These are phyloP conservation scores for Gymnosoma rotundatum DNA, from an alignment of 2,888 invertebrate species.

Conservation along the genomic window DNA sequence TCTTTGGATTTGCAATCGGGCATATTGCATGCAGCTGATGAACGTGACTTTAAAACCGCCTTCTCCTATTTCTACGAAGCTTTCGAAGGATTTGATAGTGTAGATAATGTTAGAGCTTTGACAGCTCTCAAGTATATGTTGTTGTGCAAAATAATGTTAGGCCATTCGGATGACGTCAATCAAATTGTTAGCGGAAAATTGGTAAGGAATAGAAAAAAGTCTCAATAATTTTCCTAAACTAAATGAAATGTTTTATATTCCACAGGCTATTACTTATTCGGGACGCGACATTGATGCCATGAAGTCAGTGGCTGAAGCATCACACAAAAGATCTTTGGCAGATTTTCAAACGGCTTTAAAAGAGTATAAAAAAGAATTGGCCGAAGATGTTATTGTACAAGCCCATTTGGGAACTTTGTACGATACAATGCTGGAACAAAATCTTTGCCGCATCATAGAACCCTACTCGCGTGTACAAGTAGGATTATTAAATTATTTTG, in stretches of 20 bases:
- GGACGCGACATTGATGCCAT: conserved; percentile 98
- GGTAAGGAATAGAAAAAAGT: conserved; percentile 73
- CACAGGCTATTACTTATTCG: conserved; percentile 94
- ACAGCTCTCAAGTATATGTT: conserved; percentile 99
- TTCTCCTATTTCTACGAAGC: conserved; percentile 99
- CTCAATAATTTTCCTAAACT: not conserved
- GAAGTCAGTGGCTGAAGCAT: conserved; percentile 97
- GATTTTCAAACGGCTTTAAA: conserved; percentile 96
- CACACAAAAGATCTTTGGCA: conserved; percentile 97
- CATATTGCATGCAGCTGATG: conserved; percentile 99
- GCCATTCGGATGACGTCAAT: conserved; percentile 97
- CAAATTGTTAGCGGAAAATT: conserved; percentile 97
- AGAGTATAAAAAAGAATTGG: conserved; percentile 93
- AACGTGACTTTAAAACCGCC: conserved; percentile 99
- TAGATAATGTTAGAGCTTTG: conserved; percentile 94
- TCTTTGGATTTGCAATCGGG: conserved; percentile 98
- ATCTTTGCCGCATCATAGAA: conserved; percentile 98
- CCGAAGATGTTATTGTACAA: conserved; percentile 97
- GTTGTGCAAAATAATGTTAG: conserved; percentile 98
- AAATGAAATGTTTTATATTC: not conserved
- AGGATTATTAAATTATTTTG: conserved; percentile 72
- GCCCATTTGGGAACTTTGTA: conserved; percentile 98
- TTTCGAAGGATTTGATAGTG: conserved; percentile 98
- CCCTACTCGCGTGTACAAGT: conserved; percentile 98
- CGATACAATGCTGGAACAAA: conserved; percentile 99